Conservation (phyloP, 2,113 vertebrate species). For the Motacilla alba region DNA sequence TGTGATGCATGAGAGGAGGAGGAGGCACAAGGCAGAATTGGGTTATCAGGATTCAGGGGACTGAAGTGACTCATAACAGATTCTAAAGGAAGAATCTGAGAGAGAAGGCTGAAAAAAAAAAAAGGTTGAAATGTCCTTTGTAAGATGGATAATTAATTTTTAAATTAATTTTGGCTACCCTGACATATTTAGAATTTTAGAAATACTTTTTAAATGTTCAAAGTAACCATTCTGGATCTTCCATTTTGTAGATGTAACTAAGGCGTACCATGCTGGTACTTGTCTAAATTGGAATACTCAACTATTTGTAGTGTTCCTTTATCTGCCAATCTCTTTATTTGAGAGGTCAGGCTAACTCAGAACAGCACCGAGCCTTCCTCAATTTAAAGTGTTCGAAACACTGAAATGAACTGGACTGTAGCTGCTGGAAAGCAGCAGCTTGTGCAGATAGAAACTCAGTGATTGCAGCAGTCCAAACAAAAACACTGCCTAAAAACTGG, state of each 20-base stretch:
- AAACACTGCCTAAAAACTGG: not conserved
- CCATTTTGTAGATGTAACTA: not conserved
- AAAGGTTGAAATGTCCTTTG: conserved; percentile 42
- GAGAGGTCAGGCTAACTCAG: not conserved
- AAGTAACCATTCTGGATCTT: not conserved
- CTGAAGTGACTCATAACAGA: not conserved
- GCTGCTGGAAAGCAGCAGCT: not conserved
- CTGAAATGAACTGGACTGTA: not conserved
- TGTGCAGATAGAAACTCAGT: not conserved
- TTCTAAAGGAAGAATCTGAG: conserved; percentile 9
- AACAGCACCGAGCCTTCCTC: not conserved
- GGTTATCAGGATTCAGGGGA: conserved; percentile 36
- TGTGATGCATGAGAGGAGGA: conserved; percentile 25
- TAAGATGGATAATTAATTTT: conserved; percentile 25
- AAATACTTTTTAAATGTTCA: not conserved
- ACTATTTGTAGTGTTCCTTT: not conserved
- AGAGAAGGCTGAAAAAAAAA: not conserved
- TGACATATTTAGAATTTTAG: conserved; percentile 6
- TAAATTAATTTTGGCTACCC: conserved; percentile 10
- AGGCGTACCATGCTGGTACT: not conserved
- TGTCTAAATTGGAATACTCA: not conserved
- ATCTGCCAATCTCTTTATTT: not conserved
- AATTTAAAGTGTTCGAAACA: not conserved
- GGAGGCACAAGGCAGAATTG: conserved; percentile 6
- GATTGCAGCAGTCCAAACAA: not conserved